Base-by-base conservation (phyloP, 2,888 invertebrate genomes). In the Drosophila vallismaia region DNA sequence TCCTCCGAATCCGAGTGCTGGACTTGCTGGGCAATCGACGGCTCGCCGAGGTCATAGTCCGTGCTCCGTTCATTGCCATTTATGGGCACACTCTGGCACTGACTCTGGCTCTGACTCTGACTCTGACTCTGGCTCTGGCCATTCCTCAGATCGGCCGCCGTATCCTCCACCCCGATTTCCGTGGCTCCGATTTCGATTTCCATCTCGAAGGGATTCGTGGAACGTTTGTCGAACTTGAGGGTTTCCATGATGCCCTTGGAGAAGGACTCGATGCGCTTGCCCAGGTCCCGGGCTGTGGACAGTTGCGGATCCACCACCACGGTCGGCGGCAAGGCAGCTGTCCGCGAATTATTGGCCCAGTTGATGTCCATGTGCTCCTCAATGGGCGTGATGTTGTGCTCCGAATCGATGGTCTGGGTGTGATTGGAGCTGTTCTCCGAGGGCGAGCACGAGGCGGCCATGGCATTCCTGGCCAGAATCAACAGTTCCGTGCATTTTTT, bases 401-500 rank as follows among this genome's bases (percentile, higher is more conserved):
- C 92, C 4, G 92, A 92, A 55, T 92, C 92, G 44, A 92, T 90
- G 44, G 92, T 92, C 76, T 92, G 92, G 3, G 92, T 92, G 52
- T 92, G 91, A 79, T 92, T 92, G 2, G 92, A 92, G 0, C 92
- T 92, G 62, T 92, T 92, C 73, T 94, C 94, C 44, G 94, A 94
- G 0, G 93, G 94, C 0, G 92, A 91, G 2, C 91, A 75, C 0
- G 92, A 94, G 1, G 93, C 92, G 0, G 93, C 92, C 31, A 94
- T 90, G 66, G 94, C 94, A 89, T 95, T 95, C 45, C 97, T 93
- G 0, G 96, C 95, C 54, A 95, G 91, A n/a, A 95, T 94, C 82
- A 97, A 93, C 57, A 98, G 92, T 79, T 96, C 95, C 0, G 95
- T 95, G 48, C 95, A 94, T 52, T 95, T 94, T 80, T 95, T 95